Conservation (phyloP, 1,140 invertebrate genomes). For the Aphaenogaster rudis region DNA sequence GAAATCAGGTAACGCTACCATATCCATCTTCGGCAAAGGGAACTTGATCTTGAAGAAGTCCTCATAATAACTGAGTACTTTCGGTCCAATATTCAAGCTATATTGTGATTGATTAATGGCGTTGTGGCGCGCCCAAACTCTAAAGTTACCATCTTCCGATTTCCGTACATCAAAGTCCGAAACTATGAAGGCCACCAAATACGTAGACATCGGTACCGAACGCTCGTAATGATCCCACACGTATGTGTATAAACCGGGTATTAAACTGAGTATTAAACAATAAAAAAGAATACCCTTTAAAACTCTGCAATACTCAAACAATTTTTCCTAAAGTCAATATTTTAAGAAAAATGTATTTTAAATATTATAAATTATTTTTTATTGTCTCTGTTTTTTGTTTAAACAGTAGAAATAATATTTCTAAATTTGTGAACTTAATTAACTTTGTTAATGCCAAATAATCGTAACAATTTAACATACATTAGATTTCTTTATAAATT, state of each 20-base stretch:
- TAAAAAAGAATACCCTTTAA: neutral
- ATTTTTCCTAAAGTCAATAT: neutral
- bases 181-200: constrained; percentile 96
- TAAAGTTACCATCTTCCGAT: constrained; percentile 86
- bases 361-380: neutral
- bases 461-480: neutral
- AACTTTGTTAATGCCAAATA: neutral
- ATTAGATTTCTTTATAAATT: neutral
- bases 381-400: neutral
- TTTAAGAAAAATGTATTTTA: neutral
- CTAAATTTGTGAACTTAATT: neutral
- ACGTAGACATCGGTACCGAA: constrained; percentile 97
- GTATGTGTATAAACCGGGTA: constrained; percentile 88
- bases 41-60: constrained; percentile 95
- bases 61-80: constrained; percentile 94
- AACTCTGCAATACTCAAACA: neutral
- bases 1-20: constrained; percentile 97
- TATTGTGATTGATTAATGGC: constrained; percentile 93
- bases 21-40: constrained; percentile 94
- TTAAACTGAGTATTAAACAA: constrained; percentile 83
- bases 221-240: constrained; percentile 93
- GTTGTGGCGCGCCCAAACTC: constrained; percentile 94
- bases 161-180: constrained; percentile 92
- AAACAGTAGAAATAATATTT: neutral
- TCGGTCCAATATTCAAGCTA: constrained; percentile 93